Percentiles rank a stretch among this genome's conserved stretches.
Conservation (phyloP, 2,888 invertebrate species). For the Dryococelus australis region DNA sequence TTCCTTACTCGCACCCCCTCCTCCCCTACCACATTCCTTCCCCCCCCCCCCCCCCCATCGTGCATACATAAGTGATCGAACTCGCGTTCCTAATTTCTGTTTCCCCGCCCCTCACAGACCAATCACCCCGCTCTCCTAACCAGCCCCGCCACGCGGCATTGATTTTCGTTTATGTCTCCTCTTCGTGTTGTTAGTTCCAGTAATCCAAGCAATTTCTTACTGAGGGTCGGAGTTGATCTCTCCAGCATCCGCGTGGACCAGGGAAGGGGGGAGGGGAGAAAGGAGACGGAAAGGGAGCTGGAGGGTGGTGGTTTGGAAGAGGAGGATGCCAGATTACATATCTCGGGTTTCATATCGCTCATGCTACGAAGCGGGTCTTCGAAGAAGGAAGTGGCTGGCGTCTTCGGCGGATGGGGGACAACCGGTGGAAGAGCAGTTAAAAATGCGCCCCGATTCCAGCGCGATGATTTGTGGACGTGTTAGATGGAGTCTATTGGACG, state of each 20-base stretch:
- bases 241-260: not conserved
- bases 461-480: not conserved
- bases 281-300: not conserved
- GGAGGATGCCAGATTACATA: not conserved
- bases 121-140: conserved; percentile 27
- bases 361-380: not conserved
- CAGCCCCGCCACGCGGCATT: conserved; percentile 30
- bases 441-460: too few relatives aligned
- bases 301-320: not conserved
- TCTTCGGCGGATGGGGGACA: not conserved
- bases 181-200: conserved; percentile 32
- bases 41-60: not conserved
- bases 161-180: conserved; percentile 44
- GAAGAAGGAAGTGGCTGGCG: not conserved
- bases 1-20: not conserved
- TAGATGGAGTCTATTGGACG: not conserved
- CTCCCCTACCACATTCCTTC: too few relatives aligned
- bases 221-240: not conserved
- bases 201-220: conserved; percentile 41
- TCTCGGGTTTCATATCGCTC: conserved; percentile 26
- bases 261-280: not conserved
- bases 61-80: conserved; percentile 40
- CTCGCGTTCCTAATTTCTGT: conserved; percentile 37
- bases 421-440: too few relatives aligned
- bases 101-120: conserved; percentile 28